Percentiles rank a stretch among this genome's conserved stretches.
phyloP scores from a whole-genome alignment of 2,888 invertebrate genomes.

The Gastrophysa polygoni region DNA sequence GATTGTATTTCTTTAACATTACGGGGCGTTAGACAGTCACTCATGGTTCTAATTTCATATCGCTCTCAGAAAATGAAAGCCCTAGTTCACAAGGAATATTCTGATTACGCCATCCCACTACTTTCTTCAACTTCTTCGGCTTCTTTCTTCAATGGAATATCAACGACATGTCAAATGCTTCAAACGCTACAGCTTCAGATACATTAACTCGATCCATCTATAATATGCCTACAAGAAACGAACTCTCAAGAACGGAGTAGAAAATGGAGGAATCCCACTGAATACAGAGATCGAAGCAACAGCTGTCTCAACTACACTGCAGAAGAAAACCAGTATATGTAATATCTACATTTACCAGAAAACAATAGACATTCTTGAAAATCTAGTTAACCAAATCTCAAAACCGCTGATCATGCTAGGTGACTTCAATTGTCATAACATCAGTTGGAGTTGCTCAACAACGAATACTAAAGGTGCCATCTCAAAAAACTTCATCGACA shows the following conservation, averaged over 20 bases:
- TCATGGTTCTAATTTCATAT: too few species aligned
- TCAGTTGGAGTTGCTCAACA: not conserved
- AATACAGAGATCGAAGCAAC: conserved; percentile 26
- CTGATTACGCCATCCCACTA: too few species aligned
- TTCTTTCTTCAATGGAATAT: too few species aligned
- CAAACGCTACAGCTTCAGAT: too few species aligned
- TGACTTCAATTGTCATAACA: too few species aligned
- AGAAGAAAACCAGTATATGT: conserved; percentile 27
- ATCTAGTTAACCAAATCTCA: conserved; percentile 37
- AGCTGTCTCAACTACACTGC: conserved; percentile 18
- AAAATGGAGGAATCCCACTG: conserved; percentile 12
- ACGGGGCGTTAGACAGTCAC: not conserved
- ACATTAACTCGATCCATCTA: not conserved
- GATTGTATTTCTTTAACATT: not conserved
- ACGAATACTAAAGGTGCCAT: not conserved
- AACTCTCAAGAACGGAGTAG: conserved; percentile 13
- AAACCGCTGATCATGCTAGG: conserved; percentile 35
- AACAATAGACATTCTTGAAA: too few species aligned
- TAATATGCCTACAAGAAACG: conserved; percentile 22
- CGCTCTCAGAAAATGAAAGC: too few species aligned
- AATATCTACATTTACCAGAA: conserved; percentile 26
- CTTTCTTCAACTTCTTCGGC: too few species aligned
- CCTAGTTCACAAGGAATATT: too few species aligned
- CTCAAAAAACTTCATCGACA: not conserved
- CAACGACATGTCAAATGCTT: too few species aligned